Evolutionary conservation across 2,888 invertebrate species (phyloP), one percentile per base, ranked within the genome.

Genomic region (Torymus aiolomorphi): DNA sequence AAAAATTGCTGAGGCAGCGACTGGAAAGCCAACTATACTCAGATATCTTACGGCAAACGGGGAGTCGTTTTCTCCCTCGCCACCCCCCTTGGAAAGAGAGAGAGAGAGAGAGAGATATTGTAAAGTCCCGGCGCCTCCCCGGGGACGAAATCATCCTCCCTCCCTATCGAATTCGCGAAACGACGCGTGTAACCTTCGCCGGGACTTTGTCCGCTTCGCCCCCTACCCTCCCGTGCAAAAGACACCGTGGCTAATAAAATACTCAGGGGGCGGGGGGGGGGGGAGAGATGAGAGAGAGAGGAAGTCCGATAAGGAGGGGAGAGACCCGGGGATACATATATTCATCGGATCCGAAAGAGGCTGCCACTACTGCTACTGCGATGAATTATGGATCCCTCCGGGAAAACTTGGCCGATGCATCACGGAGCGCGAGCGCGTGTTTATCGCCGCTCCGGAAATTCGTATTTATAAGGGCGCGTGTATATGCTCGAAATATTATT

Each of bases 361-460:
- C 24, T 14, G 51, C 51, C n/a, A 13, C 61, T 8, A 0, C 42
- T 42, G 8, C 42, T 42, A 8, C 42, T 42, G 8, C 51, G 3
- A 62, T 72, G 72, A 72, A 72, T 72, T 72, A 72, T 72, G 62
- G 72, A 62, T 72, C 51, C 52, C 62, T 11, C 3, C 51, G 61
- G 61, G 24, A 62, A 31, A 61, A 72, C 61, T 62, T 14, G 20
- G 61, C 61, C 52, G 51, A 51, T 59, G 62, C 52, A 52, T 61
- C 71, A 11, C 12, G 8, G 42, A 10, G 42, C 42, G 8, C 0
- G 42, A 42, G 42, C 42, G 8, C 42, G 42, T 42, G 42, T 42
- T 42, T 42, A 42, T 42, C 42, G 42, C 42, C 8, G 42, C 42
- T 42, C 2, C 51, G 52, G 52, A n/a, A 62, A 62, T 52, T 12